Conservation (phyloP, 2,888 invertebrate species). For the Agonopterix heracliana region DNA sequence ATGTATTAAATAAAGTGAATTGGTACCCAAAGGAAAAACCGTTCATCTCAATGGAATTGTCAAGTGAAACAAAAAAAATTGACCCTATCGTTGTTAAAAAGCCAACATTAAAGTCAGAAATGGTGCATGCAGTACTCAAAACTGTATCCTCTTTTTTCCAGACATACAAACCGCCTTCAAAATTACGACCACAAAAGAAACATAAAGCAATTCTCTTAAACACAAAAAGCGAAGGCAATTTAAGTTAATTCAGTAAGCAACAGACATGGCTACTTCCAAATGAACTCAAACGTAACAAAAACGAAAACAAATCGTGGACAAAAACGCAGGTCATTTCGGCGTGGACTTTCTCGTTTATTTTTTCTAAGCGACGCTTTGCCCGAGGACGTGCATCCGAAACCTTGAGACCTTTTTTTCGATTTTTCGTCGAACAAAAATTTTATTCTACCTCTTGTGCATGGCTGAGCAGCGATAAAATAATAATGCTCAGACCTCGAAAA, state of each 20-base stretch:
- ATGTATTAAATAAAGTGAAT: too few species aligned
- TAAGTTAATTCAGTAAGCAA: constrained; percentile 74
- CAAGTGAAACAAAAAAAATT: too few species aligned
- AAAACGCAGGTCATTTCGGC: constrained; percentile 75
- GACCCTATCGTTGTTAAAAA: too few species aligned
- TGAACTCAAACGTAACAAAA: constrained; percentile 75
- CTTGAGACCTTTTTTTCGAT: constrained; percentile 53
- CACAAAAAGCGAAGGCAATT: constrained; percentile 61
- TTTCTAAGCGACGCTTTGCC: constrained; percentile 57
- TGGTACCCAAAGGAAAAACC: too few species aligned
- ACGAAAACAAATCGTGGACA: constrained; percentile 72
- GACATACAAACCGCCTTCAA: constrained; percentile 28
- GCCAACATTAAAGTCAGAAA: too few species aligned
- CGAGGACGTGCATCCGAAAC: constrained; percentile 73
- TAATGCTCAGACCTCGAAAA: constrained; percentile 58
- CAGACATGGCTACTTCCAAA: constrained; percentile 73
- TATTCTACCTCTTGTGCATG: constrained; percentile 60
- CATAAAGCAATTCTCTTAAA: constrained; percentile 45
- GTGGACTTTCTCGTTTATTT: constrained; percentile 70
- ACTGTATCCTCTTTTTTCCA: constrained; percentile 10
- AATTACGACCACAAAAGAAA: constrained; percentile 47
- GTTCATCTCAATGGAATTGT: too few species aligned
- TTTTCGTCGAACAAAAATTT: constrained; percentile 55
- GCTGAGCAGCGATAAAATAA: constrained; percentile 69
- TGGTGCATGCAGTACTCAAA: too few species aligned